These are phyloP conservation scores for Acanthisitta chloris DNA, from an alignment of 2,113 vertebrate species.

Conservation along the genomic window DNA sequence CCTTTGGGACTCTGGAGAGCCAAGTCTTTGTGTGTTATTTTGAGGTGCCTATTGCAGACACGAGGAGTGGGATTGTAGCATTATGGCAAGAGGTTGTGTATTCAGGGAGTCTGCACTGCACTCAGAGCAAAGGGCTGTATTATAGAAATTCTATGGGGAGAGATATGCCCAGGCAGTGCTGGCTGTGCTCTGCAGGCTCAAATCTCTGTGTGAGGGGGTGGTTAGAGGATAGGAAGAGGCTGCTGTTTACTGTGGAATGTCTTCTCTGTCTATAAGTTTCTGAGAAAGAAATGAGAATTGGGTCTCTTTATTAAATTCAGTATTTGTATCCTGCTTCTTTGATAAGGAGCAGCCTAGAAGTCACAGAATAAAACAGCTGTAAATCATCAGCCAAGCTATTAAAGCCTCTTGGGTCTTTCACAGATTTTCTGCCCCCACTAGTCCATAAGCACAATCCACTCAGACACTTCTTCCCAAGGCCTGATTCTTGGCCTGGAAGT, in stretches of 20 bases:
- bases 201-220: not conserved
- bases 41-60: not conserved
- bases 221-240: not conserved
- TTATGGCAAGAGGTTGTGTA: not conserved
- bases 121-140: not conserved
- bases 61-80: not conserved
- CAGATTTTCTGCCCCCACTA: not conserved
- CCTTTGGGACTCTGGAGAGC: not conserved
- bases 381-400: constrained; percentile 19
- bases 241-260: not conserved
- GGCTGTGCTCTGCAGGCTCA: not conserved
- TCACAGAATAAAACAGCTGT: constrained; percentile 10
- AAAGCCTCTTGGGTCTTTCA: not conserved
- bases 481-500: not conserved
- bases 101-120: not conserved
- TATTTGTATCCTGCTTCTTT: not conserved
- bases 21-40: not conserved
- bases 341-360: constrained; percentile 17
- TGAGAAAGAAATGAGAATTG: constrained; percentile 4
- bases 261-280: not conserved
- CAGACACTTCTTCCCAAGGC: not conserved
- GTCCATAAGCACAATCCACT: constrained; percentile 13
- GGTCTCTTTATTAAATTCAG: constrained; percentile 16
- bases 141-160: constrained; percentile 16
- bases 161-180: not conserved